A percentile compares a stretch with the other conserved stretches of the same genome.
These are phyloP conservation scores for Ferdinandea cuprea DNA, from an alignment of 2,888 invertebrate genomes.

Conservation along the genomic window DNA sequence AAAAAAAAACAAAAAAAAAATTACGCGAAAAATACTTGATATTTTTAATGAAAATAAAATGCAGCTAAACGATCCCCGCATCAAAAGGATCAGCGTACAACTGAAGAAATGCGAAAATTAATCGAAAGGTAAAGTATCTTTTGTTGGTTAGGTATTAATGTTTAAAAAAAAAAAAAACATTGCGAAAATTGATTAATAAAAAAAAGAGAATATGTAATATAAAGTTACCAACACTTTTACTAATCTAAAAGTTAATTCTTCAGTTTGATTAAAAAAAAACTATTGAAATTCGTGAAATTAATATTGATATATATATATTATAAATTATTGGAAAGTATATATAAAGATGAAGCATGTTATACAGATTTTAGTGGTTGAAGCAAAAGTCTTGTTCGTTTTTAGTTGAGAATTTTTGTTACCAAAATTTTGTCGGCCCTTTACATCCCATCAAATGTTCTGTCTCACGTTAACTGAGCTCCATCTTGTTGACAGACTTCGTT, in stretches of 20 bases:
- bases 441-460: no score
- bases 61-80: slow-evolving; percentile 87
- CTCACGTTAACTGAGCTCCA: no score
- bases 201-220: slow-evolving; percentile 18
- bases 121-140: slow-evolving; percentile 94
- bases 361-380: not conserved
- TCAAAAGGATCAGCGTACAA: slow-evolving; percentile 95
- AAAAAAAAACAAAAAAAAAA: slow-evolving; percentile 69
- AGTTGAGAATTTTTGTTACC: not conserved
- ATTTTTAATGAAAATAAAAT: slow-evolving; percentile 74
- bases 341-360: not conserved
- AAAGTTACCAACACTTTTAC: slow-evolving; percentile 32
- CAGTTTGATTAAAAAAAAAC: slow-evolving; percentile 13
- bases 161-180: slow-evolving; percentile 39
- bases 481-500: no score
- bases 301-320: not conserved
- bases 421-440: no score
- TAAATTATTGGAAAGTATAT: not conserved
- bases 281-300: not conserved
- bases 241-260: slow-evolving; percentile 31
- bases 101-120: slow-evolving; percentile 98
- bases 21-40: slow-evolving; percentile 60
- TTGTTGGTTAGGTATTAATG: slow-evolving; percentile 64
- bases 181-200: slow-evolving; percentile 17
- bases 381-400: slow-evolving; percentile 18